phyloP scores from a whole-genome alignment of 1,140 invertebrate genomes.

The Drosophila aff. region DNA sequence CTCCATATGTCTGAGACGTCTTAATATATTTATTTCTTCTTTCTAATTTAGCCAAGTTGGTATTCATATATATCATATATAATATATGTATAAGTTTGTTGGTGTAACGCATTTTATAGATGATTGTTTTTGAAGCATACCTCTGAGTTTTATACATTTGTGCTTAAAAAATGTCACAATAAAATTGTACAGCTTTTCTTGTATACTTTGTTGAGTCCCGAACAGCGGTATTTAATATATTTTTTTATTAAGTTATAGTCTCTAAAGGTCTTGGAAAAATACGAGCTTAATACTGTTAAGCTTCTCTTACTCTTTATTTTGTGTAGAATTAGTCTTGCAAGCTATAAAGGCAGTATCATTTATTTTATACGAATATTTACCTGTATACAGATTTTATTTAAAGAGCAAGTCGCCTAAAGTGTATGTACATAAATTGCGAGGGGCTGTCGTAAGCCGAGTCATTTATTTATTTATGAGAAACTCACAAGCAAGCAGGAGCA shows the following conservation, averaged over 20 bases:
- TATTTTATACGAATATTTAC: neutral
- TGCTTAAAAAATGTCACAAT: neutral
- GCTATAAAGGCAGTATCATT: neutral
- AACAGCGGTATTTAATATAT: too few species aligned
- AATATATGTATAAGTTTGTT: too few species aligned
- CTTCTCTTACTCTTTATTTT: neutral
- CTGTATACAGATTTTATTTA: constrained; percentile 13
- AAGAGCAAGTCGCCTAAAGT: constrained; percentile 20
- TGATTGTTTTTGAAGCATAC: too few species aligned
- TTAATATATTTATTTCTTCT: neutral
- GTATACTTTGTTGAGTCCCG: neutral
- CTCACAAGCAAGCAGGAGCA: constrained; percentile 39
- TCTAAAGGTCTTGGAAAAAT: too few species aligned
- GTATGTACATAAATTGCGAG: constrained; percentile 23
- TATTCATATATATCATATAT: neutral
- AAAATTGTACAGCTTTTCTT: neutral
- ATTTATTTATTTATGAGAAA: constrained; percentile 74
- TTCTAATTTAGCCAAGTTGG: neutral
- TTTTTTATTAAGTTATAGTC: neutral
- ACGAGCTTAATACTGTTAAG: neutral
- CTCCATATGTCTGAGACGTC: too few species aligned
- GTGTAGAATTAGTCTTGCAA: neutral
- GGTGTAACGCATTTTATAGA: too few species aligned
- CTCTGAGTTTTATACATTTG: too few species aligned
- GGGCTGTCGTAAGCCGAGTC: constrained; percentile 34